Conservation (phyloP, 2,797 vertebrate genomes). For the Cyprinella venusta region DNA sequence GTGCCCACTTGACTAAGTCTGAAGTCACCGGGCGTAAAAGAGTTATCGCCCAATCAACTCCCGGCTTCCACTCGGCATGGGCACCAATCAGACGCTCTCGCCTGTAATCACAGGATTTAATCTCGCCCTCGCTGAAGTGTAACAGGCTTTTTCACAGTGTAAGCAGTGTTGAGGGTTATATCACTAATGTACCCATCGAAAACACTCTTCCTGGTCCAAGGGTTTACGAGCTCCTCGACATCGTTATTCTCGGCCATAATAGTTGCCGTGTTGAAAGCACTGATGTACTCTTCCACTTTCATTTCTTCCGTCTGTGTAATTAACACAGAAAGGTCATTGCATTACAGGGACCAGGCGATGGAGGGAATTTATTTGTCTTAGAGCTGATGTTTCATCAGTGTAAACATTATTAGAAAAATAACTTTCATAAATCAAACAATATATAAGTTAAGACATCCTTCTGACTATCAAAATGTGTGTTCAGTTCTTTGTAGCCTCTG, state of each 20-base stretch:
- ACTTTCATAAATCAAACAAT: not conserved
- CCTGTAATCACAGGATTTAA: conserved; percentile 23
- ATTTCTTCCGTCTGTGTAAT: conserved; percentile 8
- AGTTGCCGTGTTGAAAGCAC: conserved; percentile 41
- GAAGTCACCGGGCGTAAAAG: conserved; percentile 9
- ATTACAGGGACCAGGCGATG: not conserved
- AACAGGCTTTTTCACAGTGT: conserved; percentile 28
- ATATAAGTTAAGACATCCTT: not conserved
- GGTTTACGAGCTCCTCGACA: conserved; percentile 40
- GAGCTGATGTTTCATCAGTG: conserved; percentile 20
- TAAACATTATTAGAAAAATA: not conserved
- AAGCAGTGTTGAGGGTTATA: conserved; percentile 41
- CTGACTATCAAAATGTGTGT: conserved; percentile 28
- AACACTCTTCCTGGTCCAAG: conserved; percentile 16
- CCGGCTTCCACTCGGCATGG: not conserved
- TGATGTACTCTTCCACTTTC: conserved; percentile 43
- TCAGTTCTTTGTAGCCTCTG: conserved; percentile 97
- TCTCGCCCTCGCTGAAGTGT: conserved; percentile 28
- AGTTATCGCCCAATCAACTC: conserved; percentile 41
- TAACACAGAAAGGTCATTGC: conserved; percentile 40
- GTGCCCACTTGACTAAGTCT: conserved; percentile 29
- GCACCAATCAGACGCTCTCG: conserved; percentile 14
- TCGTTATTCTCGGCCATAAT: conserved; percentile 49
- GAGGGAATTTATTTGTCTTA: not conserved
- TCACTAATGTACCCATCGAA: conserved; percentile 33